A percentile compares a stretch with the other conserved stretches of the same genome.
Evolutionary conservation across 2,888 invertebrate species (phyloP).

Genomic region (Napeogenes sylphis): DNA sequence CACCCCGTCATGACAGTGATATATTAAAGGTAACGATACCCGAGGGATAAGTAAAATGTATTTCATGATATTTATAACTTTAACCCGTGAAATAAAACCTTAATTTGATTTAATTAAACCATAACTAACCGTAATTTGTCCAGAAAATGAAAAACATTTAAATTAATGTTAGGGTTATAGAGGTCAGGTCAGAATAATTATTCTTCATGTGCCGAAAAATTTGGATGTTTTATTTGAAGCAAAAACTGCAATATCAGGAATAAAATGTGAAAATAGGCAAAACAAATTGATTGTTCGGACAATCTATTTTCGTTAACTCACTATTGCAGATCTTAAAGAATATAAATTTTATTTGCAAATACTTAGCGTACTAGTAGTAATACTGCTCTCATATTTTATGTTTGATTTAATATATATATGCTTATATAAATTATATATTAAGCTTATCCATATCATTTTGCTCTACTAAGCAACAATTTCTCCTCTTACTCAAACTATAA

Average conservation of each 20-base stretch:
- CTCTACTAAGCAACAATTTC: too few relatives aligned
- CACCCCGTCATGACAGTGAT: slow-evolving; percentile 1
- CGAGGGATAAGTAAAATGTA: neutral
- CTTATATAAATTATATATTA: too few relatives aligned
- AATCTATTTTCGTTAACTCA: neutral
- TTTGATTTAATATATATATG: too few relatives aligned
- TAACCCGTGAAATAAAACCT: neutral
- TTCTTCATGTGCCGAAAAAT: slow-evolving; percentile 1
- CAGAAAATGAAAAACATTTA: slow-evolving; percentile 2
- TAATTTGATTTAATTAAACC: too few relatives aligned
- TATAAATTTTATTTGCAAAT: too few relatives aligned
- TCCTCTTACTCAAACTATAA: too few relatives aligned
- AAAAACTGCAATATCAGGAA: neutral
- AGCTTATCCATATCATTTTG: too few relatives aligned
- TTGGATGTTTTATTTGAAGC: neutral
- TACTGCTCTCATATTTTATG: too few relatives aligned
- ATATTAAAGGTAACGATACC: neutral
- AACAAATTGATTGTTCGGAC: neutral
- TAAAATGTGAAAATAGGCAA: neutral
- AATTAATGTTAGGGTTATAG: slow-evolving; percentile 2
- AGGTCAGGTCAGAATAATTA: slow-evolving; percentile 2
- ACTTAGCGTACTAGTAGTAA: too few relatives aligned
- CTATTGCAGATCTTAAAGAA: too few relatives aligned
- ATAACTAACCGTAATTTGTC: neutral
- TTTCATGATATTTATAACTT: neutral